Evolutionary conservation across 1,140 invertebrate species (phyloP).

Genomic region (Lerema accius): DNA sequence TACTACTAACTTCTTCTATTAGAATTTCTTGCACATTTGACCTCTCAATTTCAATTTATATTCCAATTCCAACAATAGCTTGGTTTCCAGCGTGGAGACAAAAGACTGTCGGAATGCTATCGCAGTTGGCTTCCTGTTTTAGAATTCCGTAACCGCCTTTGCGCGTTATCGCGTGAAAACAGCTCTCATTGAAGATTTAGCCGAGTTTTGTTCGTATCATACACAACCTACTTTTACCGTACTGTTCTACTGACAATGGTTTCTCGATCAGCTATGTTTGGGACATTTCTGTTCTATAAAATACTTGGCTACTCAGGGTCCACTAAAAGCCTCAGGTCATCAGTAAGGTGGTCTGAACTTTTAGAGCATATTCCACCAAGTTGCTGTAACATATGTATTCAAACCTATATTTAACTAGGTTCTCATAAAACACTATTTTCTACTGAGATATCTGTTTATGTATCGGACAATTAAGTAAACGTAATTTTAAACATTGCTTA

Average conservation of each 20-base stretch:
- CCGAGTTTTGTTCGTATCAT: slow-evolving; percentile 34
- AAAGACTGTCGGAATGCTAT: slow-evolving; percentile 33
- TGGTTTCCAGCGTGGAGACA: slow-evolving; percentile 24
- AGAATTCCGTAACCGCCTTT: slow-evolving; percentile 36
- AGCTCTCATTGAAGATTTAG: slow-evolving; percentile 41
- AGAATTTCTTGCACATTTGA: slow-evolving; percentile 12
- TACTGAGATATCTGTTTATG: too few relatives aligned
- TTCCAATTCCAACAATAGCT: slow-evolving; percentile 8
- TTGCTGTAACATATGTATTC: too few relatives aligned
- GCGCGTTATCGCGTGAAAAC: slow-evolving; percentile 42
- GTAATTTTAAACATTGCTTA: too few relatives aligned
- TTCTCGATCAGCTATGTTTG: not conserved
- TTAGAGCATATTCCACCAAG: too few relatives aligned
- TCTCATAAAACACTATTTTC: too few relatives aligned
- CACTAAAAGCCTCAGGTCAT: too few relatives aligned
- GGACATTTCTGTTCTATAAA: not conserved
- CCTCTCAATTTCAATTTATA: slow-evolving; percentile 24
- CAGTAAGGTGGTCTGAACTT: too few relatives aligned
- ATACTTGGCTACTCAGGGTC: too few relatives aligned
- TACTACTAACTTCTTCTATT: too few relatives aligned
- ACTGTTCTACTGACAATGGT: slow-evolving; percentile 5
- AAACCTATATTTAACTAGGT: too few relatives aligned
- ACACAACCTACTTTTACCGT: slow-evolving; percentile 36
- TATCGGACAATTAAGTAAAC: too few relatives aligned
- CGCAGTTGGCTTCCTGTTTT: slow-evolving; percentile 36